Base-by-base conservation (phyloP, 2,113 vertebrate species). In the Channa argus region DNA sequence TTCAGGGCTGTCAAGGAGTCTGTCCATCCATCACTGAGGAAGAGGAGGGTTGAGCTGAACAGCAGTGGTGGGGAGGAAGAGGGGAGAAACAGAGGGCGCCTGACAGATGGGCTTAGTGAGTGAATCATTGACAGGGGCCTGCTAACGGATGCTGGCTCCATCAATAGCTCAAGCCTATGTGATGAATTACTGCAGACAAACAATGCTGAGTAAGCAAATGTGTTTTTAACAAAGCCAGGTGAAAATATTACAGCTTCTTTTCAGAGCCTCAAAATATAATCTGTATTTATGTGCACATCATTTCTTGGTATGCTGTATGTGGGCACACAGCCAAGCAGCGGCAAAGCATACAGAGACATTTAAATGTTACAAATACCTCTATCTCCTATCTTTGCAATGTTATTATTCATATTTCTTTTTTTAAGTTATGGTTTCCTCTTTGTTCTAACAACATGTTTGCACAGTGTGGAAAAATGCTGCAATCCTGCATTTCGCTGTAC, bases 171-270 rank as follows among this genome's bases (percentile, higher is more conserved):
- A 92, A 93, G 92, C 88, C 88, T 14, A 74, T 3, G 82, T 94
- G 93, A 94, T 94, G 91, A 94, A 94, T 94, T 93, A 93, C 94
- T 93, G 92, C 92, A 93, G 94, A 93, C 91, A 93, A 92, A 94
- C 92, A 93, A 92, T 89, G 94, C 94, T 93, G 93, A 93, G 89
- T 86, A 89, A 87, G 93, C 94, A 94, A 92, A 93, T 91, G 87
- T 89, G 90, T 89, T 93, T 92, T 90, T 85, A 93, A 92, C 91
- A 93, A 93, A 91, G 91, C 82, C 88, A 91, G 91, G 92, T 90
- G 85, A 71, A 88, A 89, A 92, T 89, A 90, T 91, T 68, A 71
- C 60, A 60, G 73, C 71, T 56, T 61, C 53, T 61, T 63, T 71
- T 77, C 66, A 82, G 39, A 43, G 58, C 49, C 44, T 45, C 59